Percentiles rank a stretch among this genome's conserved stretches.
Evolutionary conservation across 2,113 vertebrate genomes (phyloP).

Genomic region (Cyprinus carpio): DNA sequence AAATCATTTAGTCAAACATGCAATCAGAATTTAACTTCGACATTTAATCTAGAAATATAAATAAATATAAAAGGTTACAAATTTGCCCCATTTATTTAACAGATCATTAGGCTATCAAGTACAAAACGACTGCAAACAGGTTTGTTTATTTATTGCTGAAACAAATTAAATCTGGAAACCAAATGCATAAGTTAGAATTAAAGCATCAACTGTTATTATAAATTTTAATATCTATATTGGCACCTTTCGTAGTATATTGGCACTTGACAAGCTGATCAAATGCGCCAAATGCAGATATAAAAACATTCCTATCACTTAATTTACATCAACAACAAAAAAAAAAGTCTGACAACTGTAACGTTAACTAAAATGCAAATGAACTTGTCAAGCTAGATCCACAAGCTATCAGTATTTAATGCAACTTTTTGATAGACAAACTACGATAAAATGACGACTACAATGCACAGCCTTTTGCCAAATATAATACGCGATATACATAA

Average conservation of each 20-base stretch:
- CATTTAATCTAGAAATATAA: background rate
- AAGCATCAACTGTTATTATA: background rate
- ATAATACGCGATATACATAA: background rate
- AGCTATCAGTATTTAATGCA: background rate
- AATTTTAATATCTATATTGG: background rate
- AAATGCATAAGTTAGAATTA: background rate
- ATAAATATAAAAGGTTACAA: background rate
- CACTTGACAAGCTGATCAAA: background rate
- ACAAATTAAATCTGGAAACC: background rate
- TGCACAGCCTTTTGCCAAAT: background rate
- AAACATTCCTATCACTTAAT: background rate
- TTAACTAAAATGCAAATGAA: background rate
- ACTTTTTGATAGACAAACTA: background rate
- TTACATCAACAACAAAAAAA: background rate
- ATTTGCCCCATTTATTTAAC: background rate
- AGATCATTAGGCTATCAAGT: background rate
- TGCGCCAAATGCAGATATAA: background rate
- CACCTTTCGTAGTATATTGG: background rate
- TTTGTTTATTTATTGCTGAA: background rate
- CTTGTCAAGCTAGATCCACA: background rate
- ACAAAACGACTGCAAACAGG: background rate
- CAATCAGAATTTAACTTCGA: background rate
- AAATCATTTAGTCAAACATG: background rate
- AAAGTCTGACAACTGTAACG: background rate
- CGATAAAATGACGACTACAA: background rate